A percentile compares a stretch with the other conserved stretches of the same genome.
These are phyloP conservation scores for Spodoptera littoralis DNA, from an alignment of 2,888 invertebrate species.

Conservation along the genomic window DNA sequence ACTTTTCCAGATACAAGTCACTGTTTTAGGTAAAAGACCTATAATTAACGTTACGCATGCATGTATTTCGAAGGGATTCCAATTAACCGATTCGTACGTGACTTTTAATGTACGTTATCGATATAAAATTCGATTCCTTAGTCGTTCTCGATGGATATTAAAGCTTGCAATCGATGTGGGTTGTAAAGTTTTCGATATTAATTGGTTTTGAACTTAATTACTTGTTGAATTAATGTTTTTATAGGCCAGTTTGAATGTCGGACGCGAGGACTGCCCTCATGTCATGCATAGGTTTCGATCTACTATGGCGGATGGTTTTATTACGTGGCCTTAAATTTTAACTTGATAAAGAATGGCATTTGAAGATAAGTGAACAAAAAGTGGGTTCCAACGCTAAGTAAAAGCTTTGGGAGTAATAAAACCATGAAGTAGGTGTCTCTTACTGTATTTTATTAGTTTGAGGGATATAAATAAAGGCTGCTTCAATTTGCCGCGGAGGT, in stretches of 20 bases:
- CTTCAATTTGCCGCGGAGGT: constrained; percentile 3
- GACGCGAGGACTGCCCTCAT: constrained; percentile 11
- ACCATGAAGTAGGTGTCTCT: background rate
- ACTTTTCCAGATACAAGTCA: background rate
- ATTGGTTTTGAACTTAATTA: constrained; percentile 60
- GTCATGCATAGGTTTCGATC: constrained; percentile 13
- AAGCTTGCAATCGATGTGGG: constrained; percentile 53
- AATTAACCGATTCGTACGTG: constrained; percentile 54
- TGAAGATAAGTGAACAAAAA: constrained; percentile 23
- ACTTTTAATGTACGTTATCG: constrained; percentile 52
- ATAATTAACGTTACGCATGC: constrained; percentile 39
- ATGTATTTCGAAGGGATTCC: constrained; percentile 40
- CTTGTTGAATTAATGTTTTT: constrained; percentile 58
- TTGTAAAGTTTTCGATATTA: constrained; percentile 60
- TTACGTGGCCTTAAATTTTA: constrained; percentile 27
- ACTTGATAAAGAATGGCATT: constrained; percentile 27
- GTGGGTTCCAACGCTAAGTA: constrained; percentile 19
- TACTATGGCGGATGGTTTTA: constrained; percentile 29
- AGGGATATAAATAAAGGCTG: background rate
- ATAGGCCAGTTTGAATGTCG: constrained; percentile 37
- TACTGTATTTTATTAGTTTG: constrained; percentile 15
- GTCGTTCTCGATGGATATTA: constrained; percentile 40
- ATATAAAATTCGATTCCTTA: constrained; percentile 48
- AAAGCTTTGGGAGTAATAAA: background rate
- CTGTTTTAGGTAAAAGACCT: constrained; percentile 33